phyloP scores from a whole-genome alignment of 2,888 invertebrate genomes.

The Lepetodrilus schrolli region DNA sequence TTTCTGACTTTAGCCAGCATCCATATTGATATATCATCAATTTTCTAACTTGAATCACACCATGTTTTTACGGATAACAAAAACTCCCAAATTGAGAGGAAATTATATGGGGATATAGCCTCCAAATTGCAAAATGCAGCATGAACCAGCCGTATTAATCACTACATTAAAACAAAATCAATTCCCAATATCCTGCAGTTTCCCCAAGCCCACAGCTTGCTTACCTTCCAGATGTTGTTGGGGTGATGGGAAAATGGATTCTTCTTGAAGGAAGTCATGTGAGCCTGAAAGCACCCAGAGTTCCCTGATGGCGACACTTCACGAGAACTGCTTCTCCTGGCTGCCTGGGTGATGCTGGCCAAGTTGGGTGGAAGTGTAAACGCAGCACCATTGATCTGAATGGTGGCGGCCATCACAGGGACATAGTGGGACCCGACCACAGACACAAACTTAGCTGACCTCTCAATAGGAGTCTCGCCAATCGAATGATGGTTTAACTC shows the following conservation, averaged over 20 bases:
- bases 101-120: constrained; percentile 19
- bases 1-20: no score
- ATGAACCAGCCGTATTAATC: neutral
- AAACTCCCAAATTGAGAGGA: constrained; percentile 10
- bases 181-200: constrained; percentile 22
- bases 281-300: constrained; percentile 55
- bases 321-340: neutral
- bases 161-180: neutral
- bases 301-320: neutral
- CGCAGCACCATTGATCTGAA: constrained; percentile 50
- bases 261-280: constrained; percentile 56
- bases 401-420: constrained; percentile 33
- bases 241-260: constrained; percentile 51
- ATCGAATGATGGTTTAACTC: constrained; percentile 58
- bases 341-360: constrained; percentile 15
- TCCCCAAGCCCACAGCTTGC: constrained; percentile 10
- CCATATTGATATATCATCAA: neutral
- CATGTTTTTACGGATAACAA: constrained; percentile 17
- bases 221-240: constrained; percentile 44
- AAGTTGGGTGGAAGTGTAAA: constrained; percentile 61
- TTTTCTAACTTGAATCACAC: neutral
- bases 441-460: constrained; percentile 48
- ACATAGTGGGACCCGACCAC: constrained; percentile 56
- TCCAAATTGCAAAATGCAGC: neutral
- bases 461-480: constrained; percentile 57